phyloP scores from a whole-genome alignment of 1,140 invertebrate species.

The Pseudomyrmex flavicornis region DNA sequence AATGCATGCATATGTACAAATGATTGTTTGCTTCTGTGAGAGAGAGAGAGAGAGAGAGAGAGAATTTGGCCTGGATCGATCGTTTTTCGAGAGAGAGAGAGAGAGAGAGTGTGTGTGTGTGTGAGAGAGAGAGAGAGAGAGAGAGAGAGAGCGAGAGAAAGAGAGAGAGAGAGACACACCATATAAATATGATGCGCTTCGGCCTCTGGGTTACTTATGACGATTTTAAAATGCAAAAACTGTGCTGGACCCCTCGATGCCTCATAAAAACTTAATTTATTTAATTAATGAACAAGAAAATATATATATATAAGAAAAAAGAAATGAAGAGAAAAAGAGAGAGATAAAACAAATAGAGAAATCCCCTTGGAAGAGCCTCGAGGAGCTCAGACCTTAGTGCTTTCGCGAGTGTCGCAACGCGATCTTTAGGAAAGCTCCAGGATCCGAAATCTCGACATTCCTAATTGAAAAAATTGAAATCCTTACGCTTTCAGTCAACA shows the following conservation, averaged over 20 bases:
- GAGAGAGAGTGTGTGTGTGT: too few species aligned
- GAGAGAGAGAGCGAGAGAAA: conserved; percentile 10
- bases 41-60: neutral
- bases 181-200: conserved; percentile 57
- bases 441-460: conserved; percentile 65
- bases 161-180: conserved; percentile 1
- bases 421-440: conserved; percentile 59
- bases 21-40: conserved; percentile 64
- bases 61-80: conserved; percentile 56
- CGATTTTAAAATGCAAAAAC: conserved; percentile 43
- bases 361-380: conserved; percentile 45
- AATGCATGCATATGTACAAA: conserved; percentile 59
- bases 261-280: conserved; percentile 60
- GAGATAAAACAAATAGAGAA: conserved; percentile 18
- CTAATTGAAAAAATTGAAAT: conserved; percentile 47
- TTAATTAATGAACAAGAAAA: conserved; percentile 56
- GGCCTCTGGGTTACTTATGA: conserved; percentile 63
- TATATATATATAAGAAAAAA: conserved; percentile 57
- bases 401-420: conserved; percentile 40
- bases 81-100: conserved; percentile 55
- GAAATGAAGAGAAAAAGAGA: conserved; percentile 32
- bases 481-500: conserved; percentile 60
- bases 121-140: neutral
- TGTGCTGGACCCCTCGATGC: conserved; percentile 54
- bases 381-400: conserved; percentile 37